A percentile compares a stretch with the other conserved stretches of the same genome.
phyloP scores from a whole-genome alignment of 2,113 vertebrate species.

The Ctenodactylus gundi region DNA sequence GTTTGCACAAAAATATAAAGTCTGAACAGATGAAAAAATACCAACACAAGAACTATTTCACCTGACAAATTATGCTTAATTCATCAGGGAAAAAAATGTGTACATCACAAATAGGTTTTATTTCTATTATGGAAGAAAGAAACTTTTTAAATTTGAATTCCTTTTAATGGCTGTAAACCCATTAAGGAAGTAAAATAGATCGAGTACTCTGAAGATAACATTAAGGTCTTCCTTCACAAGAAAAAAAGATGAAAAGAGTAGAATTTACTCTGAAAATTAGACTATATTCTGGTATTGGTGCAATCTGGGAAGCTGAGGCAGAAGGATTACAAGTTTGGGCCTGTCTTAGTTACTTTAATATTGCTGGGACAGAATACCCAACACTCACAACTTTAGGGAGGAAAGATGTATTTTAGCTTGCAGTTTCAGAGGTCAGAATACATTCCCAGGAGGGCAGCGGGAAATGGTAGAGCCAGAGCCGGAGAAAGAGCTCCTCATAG shows the following conservation, averaged over 20 bases:
- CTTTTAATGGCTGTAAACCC: neutral
- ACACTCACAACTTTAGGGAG: no score
- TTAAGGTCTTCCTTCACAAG: conserved; percentile 5
- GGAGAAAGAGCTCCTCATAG: no score
- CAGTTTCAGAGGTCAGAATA: no score
- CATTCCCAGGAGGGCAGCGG: no score
- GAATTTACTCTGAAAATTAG: conserved; percentile 8
- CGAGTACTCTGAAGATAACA: conserved; percentile 18
- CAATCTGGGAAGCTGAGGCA: neutral
- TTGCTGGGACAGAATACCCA: no score
- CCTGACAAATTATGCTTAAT: neutral
- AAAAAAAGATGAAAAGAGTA: neutral
- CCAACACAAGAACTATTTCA: neutral
- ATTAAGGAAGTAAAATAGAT: neutral
- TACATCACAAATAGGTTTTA: neutral
- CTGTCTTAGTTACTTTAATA: no score
- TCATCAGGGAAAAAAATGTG: neutral
- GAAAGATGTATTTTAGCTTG: no score
- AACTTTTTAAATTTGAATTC: neutral
- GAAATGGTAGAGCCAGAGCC: no score
- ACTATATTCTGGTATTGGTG: no score
- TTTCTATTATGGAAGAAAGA: neutral
- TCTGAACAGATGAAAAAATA: neutral
- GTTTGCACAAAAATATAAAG: neutral
- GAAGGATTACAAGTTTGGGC: neutral